Conservation (phyloP, 92 coral and sea anemone species). For the Umimayanthus kanabou region DNA sequence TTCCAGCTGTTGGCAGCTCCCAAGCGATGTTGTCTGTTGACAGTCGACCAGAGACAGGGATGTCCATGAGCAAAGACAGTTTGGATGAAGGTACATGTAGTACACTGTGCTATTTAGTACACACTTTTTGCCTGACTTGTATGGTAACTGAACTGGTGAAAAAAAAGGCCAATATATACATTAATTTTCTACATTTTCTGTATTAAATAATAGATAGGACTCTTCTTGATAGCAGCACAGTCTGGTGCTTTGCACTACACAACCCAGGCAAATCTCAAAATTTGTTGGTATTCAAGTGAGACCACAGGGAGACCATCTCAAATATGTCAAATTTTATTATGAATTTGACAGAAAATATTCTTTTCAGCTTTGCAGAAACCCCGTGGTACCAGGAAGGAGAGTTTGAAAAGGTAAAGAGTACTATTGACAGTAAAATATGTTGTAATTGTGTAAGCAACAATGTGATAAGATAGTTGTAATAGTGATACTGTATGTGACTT, state of each 20-base stretch:
- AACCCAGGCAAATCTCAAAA: too few relatives aligned
- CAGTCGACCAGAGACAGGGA: slow-evolving; percentile 62
- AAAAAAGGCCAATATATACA: too few relatives aligned
- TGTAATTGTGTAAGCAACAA: not conserved
- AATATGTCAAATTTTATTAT: too few relatives aligned
- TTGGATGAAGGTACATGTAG: slow-evolving; percentile 76
- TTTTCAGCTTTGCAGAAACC: slow-evolving; percentile 26
- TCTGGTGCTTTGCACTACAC: too few relatives aligned
- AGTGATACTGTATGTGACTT: too few relatives aligned
- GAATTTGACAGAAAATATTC: not conserved
- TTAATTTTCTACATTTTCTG: too few relatives aligned
- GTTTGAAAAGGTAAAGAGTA: slow-evolving; percentile 6
- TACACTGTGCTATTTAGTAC: not conserved
- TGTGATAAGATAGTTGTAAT: not conserved
- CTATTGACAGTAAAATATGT: not conserved
- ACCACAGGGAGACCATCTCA: too few relatives aligned
- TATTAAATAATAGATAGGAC: too few relatives aligned
- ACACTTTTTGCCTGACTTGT: not conserved
- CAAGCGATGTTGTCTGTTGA: slow-evolving; percentile 29
- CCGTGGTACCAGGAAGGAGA: not conserved
- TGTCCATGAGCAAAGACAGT: slow-evolving; percentile 96
- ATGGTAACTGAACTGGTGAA: not conserved
- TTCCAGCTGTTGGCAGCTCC: slow-evolving; percentile 11
- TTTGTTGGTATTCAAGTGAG: too few relatives aligned
- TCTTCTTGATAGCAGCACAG: too few relatives aligned